phyloP scores from a whole-genome alignment of 1,140 invertebrate species.

The Drosophila nasuta region DNA sequence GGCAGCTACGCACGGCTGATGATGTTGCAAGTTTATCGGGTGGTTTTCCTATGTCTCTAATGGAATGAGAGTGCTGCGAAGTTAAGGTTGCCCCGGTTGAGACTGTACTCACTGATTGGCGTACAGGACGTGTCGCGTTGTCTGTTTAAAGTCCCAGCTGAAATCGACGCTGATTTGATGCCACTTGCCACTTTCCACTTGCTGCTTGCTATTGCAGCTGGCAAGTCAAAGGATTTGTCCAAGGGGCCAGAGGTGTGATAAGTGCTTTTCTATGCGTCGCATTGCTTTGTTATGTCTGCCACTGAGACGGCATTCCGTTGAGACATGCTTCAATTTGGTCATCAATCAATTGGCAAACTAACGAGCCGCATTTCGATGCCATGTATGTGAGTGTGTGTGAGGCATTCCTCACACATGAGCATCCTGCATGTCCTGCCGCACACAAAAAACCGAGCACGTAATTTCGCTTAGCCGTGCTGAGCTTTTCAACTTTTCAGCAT shows the following conservation, averaged over 20 bases:
- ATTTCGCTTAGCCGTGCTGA: conserved; percentile 55
- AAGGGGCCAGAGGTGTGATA: conserved; percentile 64
- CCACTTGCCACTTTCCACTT: conserved; percentile 32
- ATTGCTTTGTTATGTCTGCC: conserved; percentile 25
- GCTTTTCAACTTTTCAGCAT: conserved; percentile 46
- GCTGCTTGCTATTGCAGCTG: conserved; percentile 42
- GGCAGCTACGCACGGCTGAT: conserved; percentile 33
- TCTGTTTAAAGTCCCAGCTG: conserved; percentile 65
- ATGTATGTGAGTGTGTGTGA: conserved; percentile 16
- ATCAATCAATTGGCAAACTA: conserved; percentile 77
- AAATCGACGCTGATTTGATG: conserved; percentile 67
- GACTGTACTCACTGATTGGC: conserved; percentile 49
- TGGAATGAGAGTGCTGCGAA: neutral
- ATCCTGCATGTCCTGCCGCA: conserved; percentile 18
- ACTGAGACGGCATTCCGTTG: conserved; percentile 38
- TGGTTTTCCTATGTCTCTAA: conserved; percentile 16
- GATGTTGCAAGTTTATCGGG: conserved; percentile 37
- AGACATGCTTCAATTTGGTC: conserved; percentile 63
- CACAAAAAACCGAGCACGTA: conserved; percentile 57
- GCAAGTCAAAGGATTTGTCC: conserved; percentile 15
- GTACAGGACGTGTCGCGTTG: conserved; percentile 19
- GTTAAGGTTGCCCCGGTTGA: conserved; percentile 2
- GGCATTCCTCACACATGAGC: neutral
- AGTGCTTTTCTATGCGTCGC: conserved; percentile 67
- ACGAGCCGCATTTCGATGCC: conserved; percentile 54